A percentile compares a stretch with the other conserved stretches of the same genome.
These are phyloP conservation scores for Odontamblyopus lacepedii DNA, from an alignment of 2,797 vertebrate genomes.

Conservation along the genomic window DNA sequence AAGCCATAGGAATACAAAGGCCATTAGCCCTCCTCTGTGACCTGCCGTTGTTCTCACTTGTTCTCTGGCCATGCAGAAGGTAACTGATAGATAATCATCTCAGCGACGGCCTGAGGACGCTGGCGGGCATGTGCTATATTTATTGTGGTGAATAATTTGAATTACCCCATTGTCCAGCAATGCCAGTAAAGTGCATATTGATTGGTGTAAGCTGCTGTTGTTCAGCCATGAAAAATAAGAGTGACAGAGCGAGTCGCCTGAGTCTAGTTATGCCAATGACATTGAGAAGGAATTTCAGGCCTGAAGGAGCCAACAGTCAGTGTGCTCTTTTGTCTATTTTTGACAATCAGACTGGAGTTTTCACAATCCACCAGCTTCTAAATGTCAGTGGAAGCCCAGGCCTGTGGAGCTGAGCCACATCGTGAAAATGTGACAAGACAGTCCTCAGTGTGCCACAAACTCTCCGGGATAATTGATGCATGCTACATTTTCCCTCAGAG, in stretches of 20 bases:
- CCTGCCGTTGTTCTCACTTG: conserved; percentile 6
- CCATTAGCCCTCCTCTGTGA: conserved; percentile 15
- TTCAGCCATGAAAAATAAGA: conserved; percentile 60
- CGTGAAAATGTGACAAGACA: conserved; percentile 73
- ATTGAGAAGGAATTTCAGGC: conserved; percentile 69
- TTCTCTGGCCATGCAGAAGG: conserved; percentile 19
- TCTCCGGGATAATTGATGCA: conserved; percentile 77
- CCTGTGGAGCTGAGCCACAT: conserved; percentile 62
- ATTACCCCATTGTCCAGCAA: conserved; percentile 50
- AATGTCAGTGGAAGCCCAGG: conserved; percentile 73
- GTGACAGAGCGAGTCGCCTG: conserved; percentile 38
- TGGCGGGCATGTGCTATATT: conserved; percentile 28
- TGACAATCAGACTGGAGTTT: conserved; percentile 63
- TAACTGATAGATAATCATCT: conserved; percentile 20
- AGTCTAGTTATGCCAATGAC: conserved; percentile 61
- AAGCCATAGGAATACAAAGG: neutral
- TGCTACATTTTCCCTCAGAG: conserved; percentile 58
- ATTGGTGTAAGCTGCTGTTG: conserved; percentile 60
- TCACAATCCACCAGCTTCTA: conserved; percentile 73
- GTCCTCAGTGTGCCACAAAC: conserved; percentile 62
- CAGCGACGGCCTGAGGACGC: neutral
- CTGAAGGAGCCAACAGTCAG: conserved; percentile 60
- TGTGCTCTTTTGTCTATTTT: conserved; percentile 66
- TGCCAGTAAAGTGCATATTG: conserved; percentile 59
- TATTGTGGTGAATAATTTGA: conserved; percentile 48